Base-by-base conservation (phyloP, 2,797 vertebrate genomes). In the Danio aesculapii region DNA sequence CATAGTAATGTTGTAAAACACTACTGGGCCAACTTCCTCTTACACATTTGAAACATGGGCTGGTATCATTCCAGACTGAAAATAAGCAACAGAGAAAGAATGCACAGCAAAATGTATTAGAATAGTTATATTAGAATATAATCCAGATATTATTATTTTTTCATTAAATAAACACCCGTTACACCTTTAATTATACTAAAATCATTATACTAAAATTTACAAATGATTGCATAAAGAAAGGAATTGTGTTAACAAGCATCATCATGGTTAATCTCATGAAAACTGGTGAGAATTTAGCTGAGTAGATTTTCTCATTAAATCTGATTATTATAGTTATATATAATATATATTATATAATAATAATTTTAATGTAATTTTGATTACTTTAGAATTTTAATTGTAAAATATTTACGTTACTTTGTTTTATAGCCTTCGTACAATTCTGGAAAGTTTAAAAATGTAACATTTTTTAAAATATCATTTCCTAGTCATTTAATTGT, bases 1-100 rank as follows among this genome's bases (percentile, higher is more conserved):
- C 6, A 69, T 47, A 59, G 61, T 50, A 50, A 55, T 30, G 16
- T 41, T 69, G 64, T 49, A 52, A 61, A 78, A 78, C 70, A 14
- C 53, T 9, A 7, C 14, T 44, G 41, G 52, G 71, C 19, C 55
- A 73, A 58, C 66, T 69, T 78, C 44, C 55, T 78, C 47, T 78
- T 70, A 61, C 66, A 69, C 66, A 78, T 59, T 0, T 19, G 21
- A 69, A n/a, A 19, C 44, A 58, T 9, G 39, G 58, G 55, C 6
- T 39, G 12, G 50, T 30, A 64, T 13, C n/a, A 14, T 49, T 57
- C n/a, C 62, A 50, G 62, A 64, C 19, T 64, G 59, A 50, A 67
- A 11, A 68, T 17, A 62, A 17, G 5, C 61, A 50, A 13, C 6
- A 67, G 16, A 59, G 8, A 16, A 46, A 0, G 2, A 63, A 63